Percentiles rank a stretch among this genome's conserved stretches.
phyloP scores from a whole-genome alignment of 1,140 invertebrate species.

The Drosophila willistoni region DNA sequence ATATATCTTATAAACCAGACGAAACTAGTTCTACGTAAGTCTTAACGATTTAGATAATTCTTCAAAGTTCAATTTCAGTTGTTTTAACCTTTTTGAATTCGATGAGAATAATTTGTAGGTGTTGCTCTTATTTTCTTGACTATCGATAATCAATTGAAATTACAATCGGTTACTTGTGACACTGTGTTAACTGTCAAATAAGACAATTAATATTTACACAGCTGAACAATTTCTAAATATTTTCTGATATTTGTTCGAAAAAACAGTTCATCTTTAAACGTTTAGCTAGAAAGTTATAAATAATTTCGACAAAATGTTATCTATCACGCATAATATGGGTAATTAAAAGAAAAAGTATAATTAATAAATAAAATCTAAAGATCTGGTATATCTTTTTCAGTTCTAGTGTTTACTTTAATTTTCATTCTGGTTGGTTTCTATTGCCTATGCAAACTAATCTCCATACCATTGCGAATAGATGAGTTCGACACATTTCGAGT shows the following conservation, averaged over 20 bases:
- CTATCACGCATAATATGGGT: slow-evolving; percentile 8
- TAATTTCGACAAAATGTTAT: background rate
- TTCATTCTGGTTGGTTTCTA: slow-evolving; percentile 26
- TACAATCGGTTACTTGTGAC: background rate
- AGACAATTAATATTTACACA: slow-evolving; percentile 7
- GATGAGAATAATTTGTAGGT: too few species aligned
- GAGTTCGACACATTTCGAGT: slow-evolving; percentile 37
- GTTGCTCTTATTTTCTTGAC: background rate
- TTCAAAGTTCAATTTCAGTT: too few species aligned
- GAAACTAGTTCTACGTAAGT: too few species aligned
- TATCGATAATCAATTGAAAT: background rate
- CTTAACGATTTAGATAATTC: too few species aligned
- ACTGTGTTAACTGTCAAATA: background rate
- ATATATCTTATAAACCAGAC: too few species aligned
- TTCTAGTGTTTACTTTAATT: slow-evolving; percentile 19
- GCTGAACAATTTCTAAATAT: background rate
- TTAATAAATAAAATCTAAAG: too few species aligned
- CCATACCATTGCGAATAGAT: slow-evolving; percentile 39
- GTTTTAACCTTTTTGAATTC: too few species aligned
- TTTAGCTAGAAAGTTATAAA: background rate
- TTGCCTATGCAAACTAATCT: slow-evolving; percentile 26
- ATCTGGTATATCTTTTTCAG: background rate
- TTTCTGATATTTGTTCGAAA: background rate
- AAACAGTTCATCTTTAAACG: background rate
- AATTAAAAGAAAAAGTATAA: background rate